Evolutionary conservation across 2,113 vertebrate species (phyloP).

Genomic region (Ctenodactylus gundi): DNA sequence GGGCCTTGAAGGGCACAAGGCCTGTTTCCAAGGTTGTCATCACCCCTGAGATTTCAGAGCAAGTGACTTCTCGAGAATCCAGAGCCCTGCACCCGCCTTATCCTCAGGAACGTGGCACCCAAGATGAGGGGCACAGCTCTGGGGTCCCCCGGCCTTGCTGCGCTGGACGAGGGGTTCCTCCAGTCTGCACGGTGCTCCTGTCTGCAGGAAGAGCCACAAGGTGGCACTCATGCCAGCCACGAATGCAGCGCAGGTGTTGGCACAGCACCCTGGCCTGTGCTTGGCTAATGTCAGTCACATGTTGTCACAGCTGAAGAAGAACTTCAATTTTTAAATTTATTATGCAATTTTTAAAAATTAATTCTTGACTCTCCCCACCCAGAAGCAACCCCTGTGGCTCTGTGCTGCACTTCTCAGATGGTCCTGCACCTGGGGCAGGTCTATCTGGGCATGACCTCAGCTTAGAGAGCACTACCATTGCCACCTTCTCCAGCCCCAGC

Average conservation of each 20-base stretch:
- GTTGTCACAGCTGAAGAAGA: background rate
- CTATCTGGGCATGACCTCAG: too few species aligned
- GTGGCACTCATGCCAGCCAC: fast-evolving
- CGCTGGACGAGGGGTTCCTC: background rate
- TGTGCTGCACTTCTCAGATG: too few species aligned
- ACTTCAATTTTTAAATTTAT: background rate
- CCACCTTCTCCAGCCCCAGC: too few species aligned
- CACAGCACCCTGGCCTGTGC: background rate
- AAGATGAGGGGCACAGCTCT: background rate
- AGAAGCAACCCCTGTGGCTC: background rate
- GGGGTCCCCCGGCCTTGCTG: background rate
- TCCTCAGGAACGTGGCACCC: background rate
- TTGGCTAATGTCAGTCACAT: background rate
- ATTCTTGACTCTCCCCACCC: background rate
- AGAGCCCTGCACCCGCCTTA: background rate
- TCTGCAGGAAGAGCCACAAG: background rate
- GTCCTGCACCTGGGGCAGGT: too few species aligned
- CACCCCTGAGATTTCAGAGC: background rate
- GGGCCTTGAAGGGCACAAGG: background rate
- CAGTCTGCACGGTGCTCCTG: fast-evolving
- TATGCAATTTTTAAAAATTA: background rate
- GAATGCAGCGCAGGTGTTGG: background rate
- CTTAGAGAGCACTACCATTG: too few species aligned
- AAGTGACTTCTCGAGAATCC: background rate
- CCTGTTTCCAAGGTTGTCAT: fast-evolving